Evolutionary conservation across 64 coral and sea anemone species (phyloP), one percentile per base, ranked within the genome.

Genomic region (Porites lutea): DNA sequence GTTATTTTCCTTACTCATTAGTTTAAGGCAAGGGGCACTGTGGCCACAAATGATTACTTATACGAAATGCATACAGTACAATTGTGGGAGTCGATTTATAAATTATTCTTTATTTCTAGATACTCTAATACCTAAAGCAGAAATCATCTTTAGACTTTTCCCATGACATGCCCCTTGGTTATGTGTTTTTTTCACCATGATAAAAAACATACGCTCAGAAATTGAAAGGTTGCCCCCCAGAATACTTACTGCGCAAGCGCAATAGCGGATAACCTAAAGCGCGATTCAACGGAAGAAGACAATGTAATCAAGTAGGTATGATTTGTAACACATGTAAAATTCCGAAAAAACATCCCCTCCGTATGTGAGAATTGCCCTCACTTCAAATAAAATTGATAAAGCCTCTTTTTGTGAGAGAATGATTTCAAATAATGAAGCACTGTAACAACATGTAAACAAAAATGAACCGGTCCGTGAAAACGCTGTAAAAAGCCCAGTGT

Each of bases 1-100:
- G 97, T 99, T 99, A 99, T 99, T 99, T 99, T 99, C 94, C 97
- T 99, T 99, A 99, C 97, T 99, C 97, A 99, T 99, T 96, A 99
- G 97, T 99, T 99, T 99, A 98, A 98, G 97, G 97, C 97, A 74
- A 69, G 49, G 15, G 49, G 0, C 2, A 3, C 47, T 0, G 0
- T 4, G 2, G 0, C 2, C 8, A 1, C 18, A 2, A 54, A 55
- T 6, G 75, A 5, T 74, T 0, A 5, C 2, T 74, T 74, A 74
- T 74, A 48, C 3, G 72, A 43, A 2, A 13, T 15, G 12, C 43
- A 18, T 12, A 20, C 75, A 20, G 18, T 50, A 53, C 50, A 82
- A 58, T 82, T 82, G 60, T 64, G 57, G 79, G 58, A 82, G 20
- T 13, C 7, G 13, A 44, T 62, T 21, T 44, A 13, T 3, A 78